phyloP scores from a whole-genome alignment of 2,797 vertebrate species.

The Eupleurogrammus muticus region DNA sequence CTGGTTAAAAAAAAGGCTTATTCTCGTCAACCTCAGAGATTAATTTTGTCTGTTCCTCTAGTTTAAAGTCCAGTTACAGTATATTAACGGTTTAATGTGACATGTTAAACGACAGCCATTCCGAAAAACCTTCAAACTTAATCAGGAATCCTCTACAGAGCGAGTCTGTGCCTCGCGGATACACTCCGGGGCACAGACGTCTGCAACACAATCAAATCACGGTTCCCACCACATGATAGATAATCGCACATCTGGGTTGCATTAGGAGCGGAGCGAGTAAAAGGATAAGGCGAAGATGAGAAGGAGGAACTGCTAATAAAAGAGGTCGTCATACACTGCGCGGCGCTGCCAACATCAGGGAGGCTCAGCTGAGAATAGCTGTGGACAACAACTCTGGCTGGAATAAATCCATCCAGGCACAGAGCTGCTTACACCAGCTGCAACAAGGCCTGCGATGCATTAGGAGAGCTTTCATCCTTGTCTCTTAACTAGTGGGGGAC shows the following conservation, averaged over 20 bases:
- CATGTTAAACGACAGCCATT: neutral
- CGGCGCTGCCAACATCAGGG: slow-evolving; percentile 46
- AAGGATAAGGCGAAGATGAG: slow-evolving; percentile 1
- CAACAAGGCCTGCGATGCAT: slow-evolving; percentile 43
- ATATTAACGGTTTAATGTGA: neutral
- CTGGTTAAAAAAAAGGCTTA: neutral
- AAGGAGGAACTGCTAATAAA: slow-evolving; percentile 51
- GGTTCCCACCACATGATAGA: slow-evolving; percentile 14
- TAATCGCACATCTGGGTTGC: slow-evolving; percentile 42
- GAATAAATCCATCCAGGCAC: slow-evolving; percentile 35
- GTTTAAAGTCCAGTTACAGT: neutral
- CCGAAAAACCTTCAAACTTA: neutral
- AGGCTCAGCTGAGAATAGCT: slow-evolving; percentile 46
- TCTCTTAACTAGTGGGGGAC: slow-evolving; percentile 44
- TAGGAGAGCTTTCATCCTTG: slow-evolving; percentile 39
- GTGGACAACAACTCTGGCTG: slow-evolving; percentile 26
- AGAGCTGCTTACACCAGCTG: slow-evolving; percentile 41
- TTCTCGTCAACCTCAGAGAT: neutral
- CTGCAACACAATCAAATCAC: slow-evolving; percentile 20
- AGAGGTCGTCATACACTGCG: slow-evolving; percentile 31
- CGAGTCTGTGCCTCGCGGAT: neutral
- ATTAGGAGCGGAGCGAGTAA: slow-evolving; percentile 40
- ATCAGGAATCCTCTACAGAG: slow-evolving; percentile 8
- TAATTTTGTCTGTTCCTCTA: neutral
- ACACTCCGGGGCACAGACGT: slow-evolving; percentile 13